These are phyloP conservation scores for Gisinianus flammeolus DNA, from an alignment of 2,888 invertebrate genomes.

Conservation along the genomic window DNA sequence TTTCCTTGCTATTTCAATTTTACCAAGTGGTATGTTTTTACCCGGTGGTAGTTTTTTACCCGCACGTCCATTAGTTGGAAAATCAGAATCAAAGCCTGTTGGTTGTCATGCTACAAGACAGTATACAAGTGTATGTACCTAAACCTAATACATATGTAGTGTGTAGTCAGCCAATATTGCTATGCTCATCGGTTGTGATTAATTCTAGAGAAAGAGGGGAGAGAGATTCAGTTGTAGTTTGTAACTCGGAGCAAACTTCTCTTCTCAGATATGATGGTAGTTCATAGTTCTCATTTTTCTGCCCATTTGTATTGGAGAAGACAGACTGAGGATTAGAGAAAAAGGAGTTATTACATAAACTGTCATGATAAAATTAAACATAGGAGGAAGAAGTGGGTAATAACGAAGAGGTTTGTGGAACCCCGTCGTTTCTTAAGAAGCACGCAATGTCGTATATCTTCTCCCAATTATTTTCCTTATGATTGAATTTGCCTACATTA, in stretches of 20 bases:
- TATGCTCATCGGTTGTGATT: neutral
- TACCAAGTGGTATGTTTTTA: too few relatives aligned
- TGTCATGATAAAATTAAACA: slow-evolving; percentile 43
- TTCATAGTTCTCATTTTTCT: slow-evolving; percentile 7
- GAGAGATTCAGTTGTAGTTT: neutral
- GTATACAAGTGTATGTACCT: too few relatives aligned
- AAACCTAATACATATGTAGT: too few relatives aligned
- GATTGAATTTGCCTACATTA: slow-evolving; percentile 49
- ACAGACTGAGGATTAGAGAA: slow-evolving; percentile 34
- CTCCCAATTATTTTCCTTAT: slow-evolving; percentile 47
- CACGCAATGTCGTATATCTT: slow-evolving; percentile 48
- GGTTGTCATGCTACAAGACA: too few relatives aligned
- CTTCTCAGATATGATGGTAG: neutral
- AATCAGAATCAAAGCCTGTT: too few relatives aligned
- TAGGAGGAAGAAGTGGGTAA: slow-evolving; percentile 40
- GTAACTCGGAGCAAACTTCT: neutral
- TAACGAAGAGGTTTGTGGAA: slow-evolving; percentile 40
- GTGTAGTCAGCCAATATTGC: too few relatives aligned
- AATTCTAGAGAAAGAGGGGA: neutral
- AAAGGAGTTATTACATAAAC: slow-evolving; percentile 39
- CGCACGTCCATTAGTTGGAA: too few relatives aligned
- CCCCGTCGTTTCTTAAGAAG: slow-evolving; percentile 38
- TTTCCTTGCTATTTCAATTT: too few relatives aligned
- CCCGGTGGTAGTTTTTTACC: too few relatives aligned
- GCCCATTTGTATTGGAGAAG: slow-evolving; percentile 23